Base-by-base conservation (phyloP, 2,113 vertebrate species). In the Synodontis membranacea region DNA sequence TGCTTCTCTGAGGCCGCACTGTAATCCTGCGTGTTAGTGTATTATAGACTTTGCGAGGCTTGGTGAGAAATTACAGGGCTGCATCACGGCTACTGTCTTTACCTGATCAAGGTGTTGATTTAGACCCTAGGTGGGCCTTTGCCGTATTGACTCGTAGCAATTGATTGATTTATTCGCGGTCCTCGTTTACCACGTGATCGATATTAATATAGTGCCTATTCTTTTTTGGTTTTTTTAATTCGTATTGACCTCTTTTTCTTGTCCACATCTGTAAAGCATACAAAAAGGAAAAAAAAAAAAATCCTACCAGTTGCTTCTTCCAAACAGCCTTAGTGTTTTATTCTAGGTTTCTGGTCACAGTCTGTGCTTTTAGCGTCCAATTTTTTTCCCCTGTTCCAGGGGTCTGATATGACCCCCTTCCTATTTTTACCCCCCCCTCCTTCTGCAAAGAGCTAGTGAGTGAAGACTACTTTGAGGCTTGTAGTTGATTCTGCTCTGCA, bases 11-110 rank as follows among this genome's bases (percentile, higher is more conserved):
- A 9, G 54, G 54, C 64, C 91, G 90, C 90, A 92, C 88, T 89
- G 89, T 95, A 94, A 94, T 94, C 92, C 90, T 92, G 87, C 91
- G 92, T 89, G 95, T 95, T 94, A 94, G 93, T 93, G 93, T 92
- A 94, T 95, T 94, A 94, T 89, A 90, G 92, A 92, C 92, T 28
- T 50, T 3, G 48, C 11, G 11, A 90, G 79, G 88, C 92, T 87
- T 37, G 89, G 75, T 56, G 83, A 56, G 86, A 90, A 87, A 94
- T 94, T 94, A 93, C 90, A 93, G 91, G 90, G 89, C 60, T 83
- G 92, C 86, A 90, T 89, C 89, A 81, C 86, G 91, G 82, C 78
- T 90, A 90, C 91, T 89, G 91, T 82, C 82, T 88, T 87, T 88
- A 87, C 84, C 86, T 80, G 74, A 62, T 88, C 83, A 50, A 81